Base-by-base conservation (phyloP, 2,797 vertebrate species). In the Bucorvus abyssinicus region DNA sequence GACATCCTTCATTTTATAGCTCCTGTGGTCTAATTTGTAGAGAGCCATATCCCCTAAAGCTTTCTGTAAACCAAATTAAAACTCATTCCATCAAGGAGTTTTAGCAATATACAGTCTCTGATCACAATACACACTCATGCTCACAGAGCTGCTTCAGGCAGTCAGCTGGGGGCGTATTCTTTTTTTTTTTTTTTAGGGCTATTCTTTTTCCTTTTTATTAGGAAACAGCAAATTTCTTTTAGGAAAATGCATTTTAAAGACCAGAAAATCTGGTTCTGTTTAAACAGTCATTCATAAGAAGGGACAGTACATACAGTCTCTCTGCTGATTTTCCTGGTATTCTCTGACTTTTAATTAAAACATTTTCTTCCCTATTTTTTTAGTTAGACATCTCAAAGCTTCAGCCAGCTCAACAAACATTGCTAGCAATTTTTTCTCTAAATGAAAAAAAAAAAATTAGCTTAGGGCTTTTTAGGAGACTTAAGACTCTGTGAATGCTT, bases 61-160 rank as follows among this genome's bases (percentile, higher is more conserved):
- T 93, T 96, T 95, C 83, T 94, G 90, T 94, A 97, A 96, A 95
- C 95, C 90, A 96, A 95, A 94, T 96, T 97, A 97, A 96, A 96
- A 96, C 90, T 95, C 95, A 87, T 96, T 96, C 95, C 95, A 94
- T 94, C 96, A 96, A 83, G 95, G 71, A 95, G 91, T 90, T 97
- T 90, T 30, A 94, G 94, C 85, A 95, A 79, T 94, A 91, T 76
- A 90, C 1, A 14, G 75, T 85, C 88, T 94, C 90, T 80, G 95
- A 91, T 94, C 90, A 94, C 93, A 94, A 89, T 92, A 82, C 47
- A 63, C 42, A 71, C 91, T 64, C 90, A 79, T 74, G 78, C 84
- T 68, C 91, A 29, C 17, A 74, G 49, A 84, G 74, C 45, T 94
- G 83, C 90, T 95, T 80, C 84, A 82, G 82, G 93, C 94, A 84